Evolutionary conservation across 2,797 vertebrate species (phyloP).

Genomic region (Tangara arthus): DNA sequence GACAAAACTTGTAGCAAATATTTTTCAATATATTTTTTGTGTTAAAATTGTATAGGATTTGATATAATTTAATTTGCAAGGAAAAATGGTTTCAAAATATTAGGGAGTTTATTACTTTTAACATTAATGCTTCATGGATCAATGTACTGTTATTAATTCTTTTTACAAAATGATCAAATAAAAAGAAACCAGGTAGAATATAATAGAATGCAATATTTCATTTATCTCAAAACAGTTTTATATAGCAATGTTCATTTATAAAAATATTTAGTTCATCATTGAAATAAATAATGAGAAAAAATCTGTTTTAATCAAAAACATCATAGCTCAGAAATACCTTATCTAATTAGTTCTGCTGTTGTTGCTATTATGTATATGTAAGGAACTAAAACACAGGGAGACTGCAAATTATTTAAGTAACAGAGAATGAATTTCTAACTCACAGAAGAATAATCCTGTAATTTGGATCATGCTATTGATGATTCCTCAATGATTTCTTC

Average conservation of each 20-base stretch:
- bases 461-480: neutral
- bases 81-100: neutral
- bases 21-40: neutral
- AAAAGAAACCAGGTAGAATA: neutral
- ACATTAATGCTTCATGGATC: neutral
- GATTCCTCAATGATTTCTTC: neutral
- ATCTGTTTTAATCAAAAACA: neutral
- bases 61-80: neutral
- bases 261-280: neutral
- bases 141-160: neutral
- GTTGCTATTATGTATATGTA: neutral
- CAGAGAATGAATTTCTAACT: neutral
- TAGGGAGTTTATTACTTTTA: neutral
- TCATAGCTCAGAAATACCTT: neutral
- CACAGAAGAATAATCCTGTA: neutral
- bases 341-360: neutral
- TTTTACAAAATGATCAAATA: neutral
- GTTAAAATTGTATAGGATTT: neutral
- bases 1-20: neutral
- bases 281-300: neutral
- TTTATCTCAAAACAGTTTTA: neutral
- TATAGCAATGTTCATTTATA: neutral
- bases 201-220: neutral
- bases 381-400: neutral
- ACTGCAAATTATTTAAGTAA: neutral